A percentile compares a stretch with the other conserved stretches of the same genome.
These are phyloP conservation scores for Vesta saturnalis DNA, from an alignment of 2,888 invertebrate species.

Conservation along the genomic window DNA sequence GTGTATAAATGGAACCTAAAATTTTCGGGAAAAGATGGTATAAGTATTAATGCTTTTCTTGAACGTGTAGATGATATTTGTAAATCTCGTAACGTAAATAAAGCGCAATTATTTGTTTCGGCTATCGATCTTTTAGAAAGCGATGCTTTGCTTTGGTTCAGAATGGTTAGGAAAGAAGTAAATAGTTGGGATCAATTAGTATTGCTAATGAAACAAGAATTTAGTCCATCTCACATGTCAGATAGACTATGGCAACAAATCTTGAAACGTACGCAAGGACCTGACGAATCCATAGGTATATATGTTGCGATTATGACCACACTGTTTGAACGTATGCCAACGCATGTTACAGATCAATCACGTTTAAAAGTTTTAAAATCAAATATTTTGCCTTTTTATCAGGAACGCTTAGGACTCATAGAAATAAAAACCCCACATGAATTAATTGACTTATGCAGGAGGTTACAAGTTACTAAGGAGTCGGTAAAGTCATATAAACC, in stretches of 20 bases:
- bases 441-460: not conserved
- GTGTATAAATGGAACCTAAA: constrained; percentile 16
- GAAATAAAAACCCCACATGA: not conserved
- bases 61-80: constrained; percentile 34
- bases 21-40: constrained; percentile 9
- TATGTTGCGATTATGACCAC: constrained; percentile 3
- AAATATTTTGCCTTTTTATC: constrained; percentile 16
- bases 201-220: constrained; percentile 14
- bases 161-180: constrained; percentile 16
- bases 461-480: not conserved
- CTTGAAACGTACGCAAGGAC: constrained; percentile 6
- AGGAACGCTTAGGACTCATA: not conserved
- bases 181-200: constrained; percentile 11
- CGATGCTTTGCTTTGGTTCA: constrained; percentile 27
- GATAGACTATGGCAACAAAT: constrained; percentile 9
- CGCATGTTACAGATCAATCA: not conserved
- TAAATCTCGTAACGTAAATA: constrained; percentile 29
- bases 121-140: not conserved
- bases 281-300: not conserved
- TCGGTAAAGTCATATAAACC: not conserved
- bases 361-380: not conserved
- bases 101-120: constrained; percentile 8
- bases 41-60: constrained; percentile 26
- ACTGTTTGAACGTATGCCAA: constrained; percentile 28
- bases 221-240: constrained; percentile 29